Evolutionary conservation across 2,888 invertebrate genomes (phyloP).

Genomic region (Drosophila lacicola): DNA sequence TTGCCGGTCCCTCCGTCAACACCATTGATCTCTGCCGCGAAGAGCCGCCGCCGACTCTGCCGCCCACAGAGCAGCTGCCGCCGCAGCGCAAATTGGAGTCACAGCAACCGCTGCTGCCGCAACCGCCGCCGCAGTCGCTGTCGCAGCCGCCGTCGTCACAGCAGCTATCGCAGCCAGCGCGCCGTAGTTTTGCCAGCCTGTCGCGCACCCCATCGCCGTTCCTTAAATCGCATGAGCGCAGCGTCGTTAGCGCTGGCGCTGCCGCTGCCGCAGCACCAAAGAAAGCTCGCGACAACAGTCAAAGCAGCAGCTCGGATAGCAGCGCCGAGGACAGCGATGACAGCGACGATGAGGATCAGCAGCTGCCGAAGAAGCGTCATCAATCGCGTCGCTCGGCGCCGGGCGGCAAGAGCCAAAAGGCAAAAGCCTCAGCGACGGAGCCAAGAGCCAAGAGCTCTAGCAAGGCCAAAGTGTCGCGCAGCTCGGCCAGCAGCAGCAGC

Average conservation of each 20-base stretch:
- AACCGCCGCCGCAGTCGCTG: constrained; percentile 21
- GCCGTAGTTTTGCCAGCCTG: constrained; percentile 87
- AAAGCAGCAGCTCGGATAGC: constrained; percentile 82
- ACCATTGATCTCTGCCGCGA: constrained; percentile 80
- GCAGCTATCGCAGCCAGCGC: constrained; percentile 26
- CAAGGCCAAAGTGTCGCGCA: constrained; percentile 50
- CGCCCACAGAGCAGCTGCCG: constrained; percentile 14
- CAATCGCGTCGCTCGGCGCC: constrained; percentile 65
- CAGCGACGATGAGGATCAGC: constrained; percentile 83
- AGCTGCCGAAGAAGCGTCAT: constrained; percentile 24
- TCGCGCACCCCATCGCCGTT: constrained; percentile 95
- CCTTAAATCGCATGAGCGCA: constrained; percentile 87
- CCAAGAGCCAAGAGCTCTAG: constrained; percentile 11
- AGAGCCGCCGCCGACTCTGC: constrained; percentile 40
- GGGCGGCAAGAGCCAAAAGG: constrained; percentile 28
- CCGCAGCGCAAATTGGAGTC: constrained; percentile 31
- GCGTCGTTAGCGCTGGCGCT: constrained; percentile 37
- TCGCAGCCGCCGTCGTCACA: constrained; percentile 26
- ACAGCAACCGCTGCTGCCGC: constrained; percentile 30
- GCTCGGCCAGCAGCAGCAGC: constrained; percentile 69
- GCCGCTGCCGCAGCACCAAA: constrained; percentile 55
- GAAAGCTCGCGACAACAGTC: constrained; percentile 59
- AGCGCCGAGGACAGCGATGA: constrained; percentile 86
- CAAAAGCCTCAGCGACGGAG: constrained; percentile 44
- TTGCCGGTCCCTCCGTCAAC: constrained; percentile 73